These are phyloP conservation scores for Pongo abelii DNA, from an alignment of 2,113 vertebrate genomes.

Conservation along the genomic window DNA sequence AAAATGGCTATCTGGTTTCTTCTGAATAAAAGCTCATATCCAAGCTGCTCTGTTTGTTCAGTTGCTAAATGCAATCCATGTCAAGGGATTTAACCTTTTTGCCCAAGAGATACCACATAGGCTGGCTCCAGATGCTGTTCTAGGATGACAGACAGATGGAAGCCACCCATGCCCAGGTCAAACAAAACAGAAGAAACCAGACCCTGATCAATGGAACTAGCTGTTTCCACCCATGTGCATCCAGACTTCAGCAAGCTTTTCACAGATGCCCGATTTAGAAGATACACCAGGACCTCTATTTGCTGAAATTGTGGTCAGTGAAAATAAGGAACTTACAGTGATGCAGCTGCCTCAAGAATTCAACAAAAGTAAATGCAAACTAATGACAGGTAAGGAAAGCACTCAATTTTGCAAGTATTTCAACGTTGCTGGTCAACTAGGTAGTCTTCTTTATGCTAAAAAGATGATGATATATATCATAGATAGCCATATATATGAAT, in stretches of 20 bases:
- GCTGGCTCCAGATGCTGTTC: neutral
- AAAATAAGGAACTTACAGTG: neutral
- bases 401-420: neutral
- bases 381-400: conserved; percentile 74
- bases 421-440: neutral
- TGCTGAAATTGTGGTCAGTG: conserved; percentile 19
- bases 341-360: conserved; percentile 34
- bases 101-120: neutral
- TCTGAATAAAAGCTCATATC: conserved; percentile 49
- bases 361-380: conserved; percentile 38
- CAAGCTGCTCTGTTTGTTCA: conserved; percentile 40
- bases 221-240: neutral
- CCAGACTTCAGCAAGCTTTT: neutral
- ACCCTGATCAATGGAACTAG: neutral
- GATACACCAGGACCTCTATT: neutral
- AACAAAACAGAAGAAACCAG: conserved; percentile 38
- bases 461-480: neutral
- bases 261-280: neutral
- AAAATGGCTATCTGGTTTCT: conserved; percentile 70
- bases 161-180: neutral
- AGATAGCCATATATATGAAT: neutral
- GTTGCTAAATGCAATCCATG: neutral
- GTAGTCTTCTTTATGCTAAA: neutral
- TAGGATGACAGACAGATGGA: conserved; percentile 59
- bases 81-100: neutral